A percentile compares a stretch with the other conserved stretches of the same genome.
phyloP scores from a whole-genome alignment of 2,113 vertebrate genomes.

The Poeciliopsis occidentalis region DNA sequence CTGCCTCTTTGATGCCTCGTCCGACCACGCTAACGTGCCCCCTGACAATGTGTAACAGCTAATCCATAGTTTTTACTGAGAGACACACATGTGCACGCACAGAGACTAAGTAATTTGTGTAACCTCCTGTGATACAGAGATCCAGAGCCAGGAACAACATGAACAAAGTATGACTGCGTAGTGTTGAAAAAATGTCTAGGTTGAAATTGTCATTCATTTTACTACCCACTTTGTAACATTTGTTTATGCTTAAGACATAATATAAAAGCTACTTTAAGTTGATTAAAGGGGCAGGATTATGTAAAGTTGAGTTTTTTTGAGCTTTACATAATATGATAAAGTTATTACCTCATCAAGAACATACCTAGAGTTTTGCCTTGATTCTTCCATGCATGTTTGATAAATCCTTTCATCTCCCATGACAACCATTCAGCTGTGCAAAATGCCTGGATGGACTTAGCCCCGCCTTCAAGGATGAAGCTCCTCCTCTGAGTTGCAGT shows the following conservation, averaged over 20 bases:
- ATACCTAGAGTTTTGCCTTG: no score
- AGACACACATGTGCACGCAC: slow-evolving; percentile 18
- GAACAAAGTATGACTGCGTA: slow-evolving; percentile 16
- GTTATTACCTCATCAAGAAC: no score
- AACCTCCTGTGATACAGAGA: slow-evolving; percentile 25
- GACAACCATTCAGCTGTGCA: no score
- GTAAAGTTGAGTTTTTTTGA: no score
- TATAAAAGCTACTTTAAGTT: slow-evolving; percentile 2
- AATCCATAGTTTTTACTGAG: slow-evolving; percentile 67
- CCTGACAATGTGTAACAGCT: slow-evolving; percentile 74
- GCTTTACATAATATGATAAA: no score
- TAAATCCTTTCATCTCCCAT: no score
- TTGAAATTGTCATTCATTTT: slow-evolving; percentile 12
- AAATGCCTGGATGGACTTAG: no score
- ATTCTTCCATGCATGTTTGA: no score
- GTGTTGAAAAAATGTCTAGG: slow-evolving; percentile 16
- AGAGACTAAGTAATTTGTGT: slow-evolving; percentile 39
- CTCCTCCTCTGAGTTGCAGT: no score
- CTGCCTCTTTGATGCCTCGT: slow-evolving; percentile 73
- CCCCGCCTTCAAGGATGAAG: no score
- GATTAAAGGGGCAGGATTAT: not conserved
- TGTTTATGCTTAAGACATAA: not conserved
- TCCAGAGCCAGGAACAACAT: slow-evolving; percentile 47
- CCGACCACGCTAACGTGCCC: slow-evolving; percentile 64
- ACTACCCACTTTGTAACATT: not conserved